Conservation (phyloP, 2,888 invertebrate species). For the Drosophila stalkeri region DNA sequence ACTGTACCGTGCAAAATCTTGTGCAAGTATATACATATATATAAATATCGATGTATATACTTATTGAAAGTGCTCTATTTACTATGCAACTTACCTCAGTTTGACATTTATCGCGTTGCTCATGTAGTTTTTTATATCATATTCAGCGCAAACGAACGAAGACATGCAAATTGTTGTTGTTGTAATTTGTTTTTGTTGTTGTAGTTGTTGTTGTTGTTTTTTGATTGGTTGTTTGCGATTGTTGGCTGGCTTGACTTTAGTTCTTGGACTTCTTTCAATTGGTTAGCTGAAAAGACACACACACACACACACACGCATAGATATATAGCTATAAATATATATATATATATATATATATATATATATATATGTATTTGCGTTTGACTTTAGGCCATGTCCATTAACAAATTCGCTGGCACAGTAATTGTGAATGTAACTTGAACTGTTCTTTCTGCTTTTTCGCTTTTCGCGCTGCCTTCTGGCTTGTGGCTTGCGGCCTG, state of each 20-base stretch:
- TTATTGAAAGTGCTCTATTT: slow-evolving; percentile 1
- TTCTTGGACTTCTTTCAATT: slow-evolving; percentile 10
- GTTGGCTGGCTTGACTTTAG: slow-evolving; percentile 8
- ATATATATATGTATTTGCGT: neutral
- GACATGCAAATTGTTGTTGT: slow-evolving; percentile 76
- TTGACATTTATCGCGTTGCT: slow-evolving; percentile 77
- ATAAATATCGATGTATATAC: slow-evolving; percentile 11
- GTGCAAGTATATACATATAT: neutral
- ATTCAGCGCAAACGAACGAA: slow-evolving; percentile 75
- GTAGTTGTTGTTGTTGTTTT: slow-evolving; percentile 16
- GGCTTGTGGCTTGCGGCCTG: slow-evolving; percentile 1
- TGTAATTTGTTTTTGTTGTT: slow-evolving; percentile 48
- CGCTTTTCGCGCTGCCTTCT: slow-evolving; percentile 3
- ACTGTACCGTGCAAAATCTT: slow-evolving; percentile 1
- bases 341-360: neutral
- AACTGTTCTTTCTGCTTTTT: slow-evolving; percentile 6
- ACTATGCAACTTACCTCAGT: slow-evolving; percentile 77
- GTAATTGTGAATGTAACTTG: neutral
- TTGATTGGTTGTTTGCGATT: slow-evolving; percentile 14
- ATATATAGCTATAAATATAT: neutral
- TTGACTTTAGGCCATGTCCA: neutral
- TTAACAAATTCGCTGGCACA: slow-evolving; percentile 5
- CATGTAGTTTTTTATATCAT: slow-evolving; percentile 83
- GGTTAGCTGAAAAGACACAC: slow-evolving; percentile 43
- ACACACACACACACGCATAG: slow-evolving; percentile 13